Percentiles rank a stretch among this genome's conserved stretches.
phyloP scores from a whole-genome alignment of 2,797 vertebrate genomes.

The Catharus ustulatus region DNA sequence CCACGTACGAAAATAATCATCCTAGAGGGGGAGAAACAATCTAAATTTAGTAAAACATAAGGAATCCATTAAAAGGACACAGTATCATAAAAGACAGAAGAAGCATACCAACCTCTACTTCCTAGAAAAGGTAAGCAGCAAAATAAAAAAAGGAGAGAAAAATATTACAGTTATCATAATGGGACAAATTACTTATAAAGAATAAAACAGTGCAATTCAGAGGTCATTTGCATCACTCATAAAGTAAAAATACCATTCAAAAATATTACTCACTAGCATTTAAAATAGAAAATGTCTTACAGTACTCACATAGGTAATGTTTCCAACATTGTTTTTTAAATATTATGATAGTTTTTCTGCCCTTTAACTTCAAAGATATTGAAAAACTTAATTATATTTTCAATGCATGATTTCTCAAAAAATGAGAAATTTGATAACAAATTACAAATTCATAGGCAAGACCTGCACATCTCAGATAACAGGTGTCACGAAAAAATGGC shows the following conservation, averaged over 20 bases:
- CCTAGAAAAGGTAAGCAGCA: slow-evolving; percentile 86
- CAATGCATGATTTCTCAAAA: neutral
- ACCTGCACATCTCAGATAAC: neutral
- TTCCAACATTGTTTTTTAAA: neutral
- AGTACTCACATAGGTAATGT: neutral
- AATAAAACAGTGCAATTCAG: slow-evolving; percentile 21
- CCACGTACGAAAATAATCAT: slow-evolving; percentile 89
- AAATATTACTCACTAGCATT: neutral
- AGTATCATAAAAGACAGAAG: slow-evolving; percentile 66
- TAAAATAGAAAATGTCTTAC: neutral
- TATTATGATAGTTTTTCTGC: neutral
- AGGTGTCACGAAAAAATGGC: neutral
- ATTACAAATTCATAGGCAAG: neutral
- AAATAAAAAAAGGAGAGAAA: slow-evolving; percentile 71
- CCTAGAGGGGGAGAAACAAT: slow-evolving; percentile 81
- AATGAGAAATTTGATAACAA: neutral
- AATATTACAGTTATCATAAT: slow-evolving; percentile 72
- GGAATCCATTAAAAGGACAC: slow-evolving; percentile 22
- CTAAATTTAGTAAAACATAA: slow-evolving; percentile 40
- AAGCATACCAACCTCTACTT: slow-evolving; percentile 94
- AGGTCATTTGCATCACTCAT: neutral
- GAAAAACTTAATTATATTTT: neutral
- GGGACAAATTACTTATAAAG: slow-evolving; percentile 6
- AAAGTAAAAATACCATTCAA: neutral
- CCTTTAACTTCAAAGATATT: neutral